These are phyloP conservation scores for Meiosimyza platycephala DNA, from an alignment of 2,888 invertebrate species.

Conservation along the genomic window DNA sequence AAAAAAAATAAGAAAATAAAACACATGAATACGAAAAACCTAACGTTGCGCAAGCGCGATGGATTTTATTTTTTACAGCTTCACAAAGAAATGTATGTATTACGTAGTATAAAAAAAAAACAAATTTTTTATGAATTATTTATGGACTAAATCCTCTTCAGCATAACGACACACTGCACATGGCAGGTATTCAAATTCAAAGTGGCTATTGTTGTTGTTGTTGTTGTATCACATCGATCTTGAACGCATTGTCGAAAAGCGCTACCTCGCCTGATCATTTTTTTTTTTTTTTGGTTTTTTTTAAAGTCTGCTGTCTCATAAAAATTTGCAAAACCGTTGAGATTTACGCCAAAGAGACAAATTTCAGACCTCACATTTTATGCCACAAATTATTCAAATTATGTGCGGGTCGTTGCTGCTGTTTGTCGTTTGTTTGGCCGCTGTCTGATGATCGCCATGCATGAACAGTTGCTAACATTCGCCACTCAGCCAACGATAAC, in stretches of 20 bases:
- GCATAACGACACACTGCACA: neutral
- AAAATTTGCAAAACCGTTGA: conserved; percentile 33
- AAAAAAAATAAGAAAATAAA: too few species aligned
- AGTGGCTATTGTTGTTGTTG: conserved; percentile 13
- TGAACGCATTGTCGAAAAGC: conserved; percentile 16
- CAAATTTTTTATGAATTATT: conserved; percentile 49
- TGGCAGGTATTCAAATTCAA: conserved; percentile 47
- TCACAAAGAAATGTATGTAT: too few species aligned
- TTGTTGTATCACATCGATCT: conserved; percentile 22
- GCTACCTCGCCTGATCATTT: neutral
- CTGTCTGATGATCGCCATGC: conserved; percentile 1
- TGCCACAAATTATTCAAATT: conserved; percentile 41
- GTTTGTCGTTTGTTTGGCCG: neutral
- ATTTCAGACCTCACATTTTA: conserved; percentile 42
- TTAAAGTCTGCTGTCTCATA: too few species aligned
- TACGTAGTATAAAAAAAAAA: neutral
- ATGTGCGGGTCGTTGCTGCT: conserved; percentile 28
- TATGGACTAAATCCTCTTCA: conserved; percentile 46
- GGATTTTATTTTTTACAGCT: too few species aligned
- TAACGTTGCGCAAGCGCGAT: too few species aligned
- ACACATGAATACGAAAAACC: too few species aligned
- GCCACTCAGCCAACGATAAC: too few species aligned
- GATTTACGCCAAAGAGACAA: conserved; percentile 40
- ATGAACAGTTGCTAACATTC: neutral
- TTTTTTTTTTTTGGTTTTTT: too few species aligned